Conservation (phyloP, 2,888 invertebrate species). For the Fragum fragum region DNA sequence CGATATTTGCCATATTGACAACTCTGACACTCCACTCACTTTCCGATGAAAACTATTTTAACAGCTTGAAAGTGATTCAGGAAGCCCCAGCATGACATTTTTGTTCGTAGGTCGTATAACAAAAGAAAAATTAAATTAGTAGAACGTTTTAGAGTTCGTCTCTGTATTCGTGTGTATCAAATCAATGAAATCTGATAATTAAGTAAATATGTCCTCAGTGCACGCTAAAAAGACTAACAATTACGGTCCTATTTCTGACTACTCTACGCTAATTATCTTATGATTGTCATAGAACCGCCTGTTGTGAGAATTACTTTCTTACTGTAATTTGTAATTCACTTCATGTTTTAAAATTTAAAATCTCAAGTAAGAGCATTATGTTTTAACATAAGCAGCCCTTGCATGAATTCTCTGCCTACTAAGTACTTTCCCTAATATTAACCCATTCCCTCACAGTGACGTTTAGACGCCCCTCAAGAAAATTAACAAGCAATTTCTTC, state of each 20-base stretch:
- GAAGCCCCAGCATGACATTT: conserved; percentile 19
- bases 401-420: no score
- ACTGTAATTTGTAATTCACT: conserved; percentile 10
- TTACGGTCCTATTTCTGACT: conserved; percentile 51
- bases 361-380: no score
- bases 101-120: conserved; percentile 38
- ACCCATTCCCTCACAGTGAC: no score
- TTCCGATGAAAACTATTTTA: conserved; percentile 19
- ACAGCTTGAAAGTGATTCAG: conserved; percentile 26
- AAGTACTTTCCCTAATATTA: no score
- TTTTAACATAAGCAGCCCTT: no score
- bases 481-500: no score
- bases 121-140: conserved; percentile 52
- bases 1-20: not conserved
- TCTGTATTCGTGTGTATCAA: conserved; percentile 44
- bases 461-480: no score
- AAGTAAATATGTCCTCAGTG: conserved; percentile 64
- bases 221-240: conserved; percentile 57
- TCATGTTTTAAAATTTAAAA: no score
- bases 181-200: conserved; percentile 67
- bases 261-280: conserved; percentile 65
- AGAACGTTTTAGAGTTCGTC: conserved; percentile 43
- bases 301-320: conserved; percentile 59
- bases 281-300: conserved; percentile 48
- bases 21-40: conserved; percentile 9